phyloP scores from a whole-genome alignment of 37 sponge, comb jelly and placozoan species.

The Halichondria panicea region DNA sequence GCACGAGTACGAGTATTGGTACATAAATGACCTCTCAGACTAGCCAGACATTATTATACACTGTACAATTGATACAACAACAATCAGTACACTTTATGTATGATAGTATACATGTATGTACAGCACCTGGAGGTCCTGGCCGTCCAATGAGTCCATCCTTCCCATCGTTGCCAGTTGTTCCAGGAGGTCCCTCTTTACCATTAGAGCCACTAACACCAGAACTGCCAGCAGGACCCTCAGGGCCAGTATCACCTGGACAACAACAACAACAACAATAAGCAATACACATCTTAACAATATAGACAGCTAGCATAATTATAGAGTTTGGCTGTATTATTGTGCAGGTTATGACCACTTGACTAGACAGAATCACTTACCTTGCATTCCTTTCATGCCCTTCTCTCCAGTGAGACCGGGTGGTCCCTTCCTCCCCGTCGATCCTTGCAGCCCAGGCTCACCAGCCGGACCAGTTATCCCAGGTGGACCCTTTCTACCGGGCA shows the following conservation, averaged over 20 bases:
- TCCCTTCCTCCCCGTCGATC: background rate
- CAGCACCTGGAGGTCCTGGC: background rate
- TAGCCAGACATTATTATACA: too few species aligned
- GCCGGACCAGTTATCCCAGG: too few species aligned
- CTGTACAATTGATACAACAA: too few species aligned
- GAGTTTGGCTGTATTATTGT: background rate
- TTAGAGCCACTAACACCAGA: background rate
- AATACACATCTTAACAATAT: too few species aligned
- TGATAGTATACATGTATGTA: too few species aligned
- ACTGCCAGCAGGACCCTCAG: background rate
- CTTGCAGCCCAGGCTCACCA: constrained; percentile 8
- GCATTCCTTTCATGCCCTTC: background rate
- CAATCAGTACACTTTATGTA: too few species aligned
- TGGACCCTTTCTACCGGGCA: too few species aligned
- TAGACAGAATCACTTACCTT: background rate
- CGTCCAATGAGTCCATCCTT: constrained; percentile 2
- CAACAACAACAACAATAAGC: background rate
- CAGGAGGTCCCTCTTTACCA: background rate
- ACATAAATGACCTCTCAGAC: too few species aligned
- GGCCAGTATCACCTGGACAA: constrained; percentile 1
- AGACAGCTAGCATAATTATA: too few species aligned
- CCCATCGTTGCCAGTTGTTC: background rate
- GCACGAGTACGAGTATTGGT: too few species aligned
- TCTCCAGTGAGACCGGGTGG: background rate
- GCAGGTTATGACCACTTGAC: background rate